Evolutionary conservation across 1,140 invertebrate species (phyloP).

Genomic region (Prorops nasuta): DNA sequence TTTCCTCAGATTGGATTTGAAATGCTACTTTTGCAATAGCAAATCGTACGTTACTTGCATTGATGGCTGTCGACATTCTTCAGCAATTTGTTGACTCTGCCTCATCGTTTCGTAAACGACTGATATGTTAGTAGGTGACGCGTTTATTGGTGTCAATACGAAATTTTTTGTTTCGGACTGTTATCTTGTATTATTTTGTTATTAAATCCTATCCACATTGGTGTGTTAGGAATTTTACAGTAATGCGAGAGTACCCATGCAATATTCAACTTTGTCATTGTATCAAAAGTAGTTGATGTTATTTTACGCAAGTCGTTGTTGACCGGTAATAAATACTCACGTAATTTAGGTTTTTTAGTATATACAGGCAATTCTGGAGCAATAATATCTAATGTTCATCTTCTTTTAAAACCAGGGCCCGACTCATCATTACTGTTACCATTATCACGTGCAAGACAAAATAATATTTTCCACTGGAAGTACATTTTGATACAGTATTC

Average conservation of each 20-base stretch:
- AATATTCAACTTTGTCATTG: background rate
- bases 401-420: background rate
- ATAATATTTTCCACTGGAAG: too few relatives aligned
- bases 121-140: conserved; percentile 32
- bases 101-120: conserved; percentile 35
- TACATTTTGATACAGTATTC: conserved; percentile 20
- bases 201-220: conserved; percentile 29
- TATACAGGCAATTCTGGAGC: background rate
- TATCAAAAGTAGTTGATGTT: background rate
- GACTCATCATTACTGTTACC: too few relatives aligned
- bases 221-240: conserved; percentile 16
- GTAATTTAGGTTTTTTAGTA: background rate
- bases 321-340: background rate
- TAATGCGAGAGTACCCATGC: conserved; percentile 22
- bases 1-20: conserved; percentile 24
- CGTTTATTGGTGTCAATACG: conserved; percentile 36
- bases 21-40: conserved; percentile 38
- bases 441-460: too few relatives aligned
- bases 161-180: conserved; percentile 17
- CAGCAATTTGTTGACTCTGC: conserved; percentile 17
- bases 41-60: conserved; percentile 24
- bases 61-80: conserved; percentile 26
- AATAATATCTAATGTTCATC: background rate
- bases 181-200: conserved; percentile 14
- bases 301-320: background rate